Evolutionary conservation across 2,797 vertebrate genomes (phyloP).

Genomic region (Peromyscus nudipes): DNA sequence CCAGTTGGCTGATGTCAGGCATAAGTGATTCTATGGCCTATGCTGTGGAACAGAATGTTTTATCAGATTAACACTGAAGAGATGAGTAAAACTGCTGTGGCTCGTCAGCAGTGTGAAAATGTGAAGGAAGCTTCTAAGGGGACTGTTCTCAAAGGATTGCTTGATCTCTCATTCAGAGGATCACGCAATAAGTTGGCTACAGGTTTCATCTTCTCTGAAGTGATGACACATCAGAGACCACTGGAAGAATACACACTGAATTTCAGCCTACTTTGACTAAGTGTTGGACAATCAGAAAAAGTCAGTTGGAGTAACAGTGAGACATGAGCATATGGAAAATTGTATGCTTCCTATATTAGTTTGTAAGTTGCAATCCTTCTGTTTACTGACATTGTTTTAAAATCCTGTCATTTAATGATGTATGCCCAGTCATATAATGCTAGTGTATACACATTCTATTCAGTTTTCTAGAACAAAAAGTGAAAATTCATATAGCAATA

Average conservation of each 20-base stretch:
- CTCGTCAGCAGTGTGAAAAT: slow-evolving; percentile 1
- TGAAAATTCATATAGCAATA: not conserved
- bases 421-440: not conserved
- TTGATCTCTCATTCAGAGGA: slow-evolving; percentile 41
- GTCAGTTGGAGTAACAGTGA: not conserved
- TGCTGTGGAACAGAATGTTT: not conserved
- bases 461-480: not conserved
- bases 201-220: not conserved
- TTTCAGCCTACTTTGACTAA: not conserved
- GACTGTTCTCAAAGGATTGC: slow-evolving; percentile 35
- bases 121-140: slow-evolving; percentile 18
- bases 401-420: not conserved
- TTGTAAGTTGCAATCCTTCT: not conserved
- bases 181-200: not conserved
- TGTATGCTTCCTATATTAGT: not conserved
- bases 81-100: not conserved
- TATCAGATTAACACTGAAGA: not conserved
- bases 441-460: not conserved
- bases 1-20: not conserved
- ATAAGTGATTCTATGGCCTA: not conserved
- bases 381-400: not conserved
- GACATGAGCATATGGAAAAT: not conserved
- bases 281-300: not conserved
- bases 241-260: not conserved
- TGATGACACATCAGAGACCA: no score